A percentile compares a stretch with the other conserved stretches of the same genome.
phyloP scores from a whole-genome alignment of 2,888 invertebrate species.

The Himalopsyche japonica region DNA sequence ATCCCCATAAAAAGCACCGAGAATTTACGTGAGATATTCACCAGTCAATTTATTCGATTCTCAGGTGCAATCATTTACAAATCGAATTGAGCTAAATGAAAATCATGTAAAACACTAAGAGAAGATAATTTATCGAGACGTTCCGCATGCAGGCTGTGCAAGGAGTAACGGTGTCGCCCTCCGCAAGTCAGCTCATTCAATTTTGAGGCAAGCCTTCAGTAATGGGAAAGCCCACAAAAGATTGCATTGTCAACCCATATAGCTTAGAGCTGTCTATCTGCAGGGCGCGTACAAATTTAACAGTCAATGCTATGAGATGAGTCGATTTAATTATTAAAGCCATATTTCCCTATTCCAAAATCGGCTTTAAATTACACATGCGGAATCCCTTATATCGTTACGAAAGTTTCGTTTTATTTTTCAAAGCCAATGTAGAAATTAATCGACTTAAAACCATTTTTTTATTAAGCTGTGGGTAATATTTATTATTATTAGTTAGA shows the following conservation, averaged over 20 bases:
- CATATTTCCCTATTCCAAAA: background rate
- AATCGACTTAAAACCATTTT: no score
- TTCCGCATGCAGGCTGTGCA: background rate
- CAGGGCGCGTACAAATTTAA: background rate
- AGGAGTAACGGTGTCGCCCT: background rate
- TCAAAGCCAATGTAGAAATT: no score
- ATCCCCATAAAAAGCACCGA: background rate
- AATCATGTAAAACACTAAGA: background rate
- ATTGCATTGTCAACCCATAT: background rate
- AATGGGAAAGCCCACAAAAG: background rate
- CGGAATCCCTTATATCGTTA: no score
- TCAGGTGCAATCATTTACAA: conserved; percentile 25
- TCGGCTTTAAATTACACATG: background rate
- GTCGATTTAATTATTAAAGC: background rate
- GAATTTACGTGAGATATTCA: background rate
- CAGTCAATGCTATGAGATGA: background rate
- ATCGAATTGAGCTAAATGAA: background rate
- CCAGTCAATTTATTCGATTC: conserved; percentile 16
- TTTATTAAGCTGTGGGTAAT: no score
- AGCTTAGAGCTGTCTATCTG: background rate
- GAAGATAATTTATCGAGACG: background rate
- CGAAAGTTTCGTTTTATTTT: no score
- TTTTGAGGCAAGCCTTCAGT: background rate
- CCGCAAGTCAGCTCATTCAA: background rate
- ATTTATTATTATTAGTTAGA: no score